These are phyloP conservation scores for Torymus aiolomorphi DNA, from an alignment of 2,888 invertebrate genomes.

Conservation along the genomic window DNA sequence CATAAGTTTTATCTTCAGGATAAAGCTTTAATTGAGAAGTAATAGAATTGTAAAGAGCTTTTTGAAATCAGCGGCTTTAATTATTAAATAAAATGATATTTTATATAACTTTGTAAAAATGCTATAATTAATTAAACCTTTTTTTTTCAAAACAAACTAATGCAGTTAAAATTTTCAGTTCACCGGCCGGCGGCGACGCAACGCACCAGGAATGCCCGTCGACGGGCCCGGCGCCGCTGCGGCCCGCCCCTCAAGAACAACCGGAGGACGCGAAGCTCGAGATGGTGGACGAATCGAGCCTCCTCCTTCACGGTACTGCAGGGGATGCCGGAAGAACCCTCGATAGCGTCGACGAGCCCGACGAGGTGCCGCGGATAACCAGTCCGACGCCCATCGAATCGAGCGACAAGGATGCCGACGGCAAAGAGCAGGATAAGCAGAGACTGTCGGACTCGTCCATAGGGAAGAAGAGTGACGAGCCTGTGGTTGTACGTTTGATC, in stretches of 20 bases:
- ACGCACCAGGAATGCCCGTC: slow-evolving; percentile 36
- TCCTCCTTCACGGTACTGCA: too few species aligned
- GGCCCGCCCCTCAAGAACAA: neutral
- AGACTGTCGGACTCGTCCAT: slow-evolving; percentile 7
- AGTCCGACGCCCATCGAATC: too few species aligned
- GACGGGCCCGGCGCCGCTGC: neutral
- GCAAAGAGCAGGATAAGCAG: slow-evolving; percentile 30
- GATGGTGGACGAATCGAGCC: slow-evolving; percentile 39
- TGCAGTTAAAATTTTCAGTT: neutral
- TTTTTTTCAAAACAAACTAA: too few species aligned
- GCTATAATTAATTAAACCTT: too few species aligned
- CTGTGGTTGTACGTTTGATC: slow-evolving; percentile 40
- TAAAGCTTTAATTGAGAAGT: too few species aligned
- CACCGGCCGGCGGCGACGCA: neutral
- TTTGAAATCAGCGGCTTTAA: too few species aligned
- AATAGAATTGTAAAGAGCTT: too few species aligned
- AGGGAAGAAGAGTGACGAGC: slow-evolving; percentile 44
- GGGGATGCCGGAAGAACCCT: too few species aligned
- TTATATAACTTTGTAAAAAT: too few species aligned
- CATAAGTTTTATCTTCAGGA: too few species aligned
- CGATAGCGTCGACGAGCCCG: slow-evolving; percentile 20
- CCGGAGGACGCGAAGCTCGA: slow-evolving; percentile 11
- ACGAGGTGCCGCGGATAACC: slow-evolving; percentile 14
- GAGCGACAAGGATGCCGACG: neutral
- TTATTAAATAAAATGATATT: too few species aligned